A percentile compares a stretch with the other conserved stretches of the same genome.
Evolutionary conservation across 2,797 vertebrate genomes (phyloP).

Genomic region (Spheniscus humboldti): DNA sequence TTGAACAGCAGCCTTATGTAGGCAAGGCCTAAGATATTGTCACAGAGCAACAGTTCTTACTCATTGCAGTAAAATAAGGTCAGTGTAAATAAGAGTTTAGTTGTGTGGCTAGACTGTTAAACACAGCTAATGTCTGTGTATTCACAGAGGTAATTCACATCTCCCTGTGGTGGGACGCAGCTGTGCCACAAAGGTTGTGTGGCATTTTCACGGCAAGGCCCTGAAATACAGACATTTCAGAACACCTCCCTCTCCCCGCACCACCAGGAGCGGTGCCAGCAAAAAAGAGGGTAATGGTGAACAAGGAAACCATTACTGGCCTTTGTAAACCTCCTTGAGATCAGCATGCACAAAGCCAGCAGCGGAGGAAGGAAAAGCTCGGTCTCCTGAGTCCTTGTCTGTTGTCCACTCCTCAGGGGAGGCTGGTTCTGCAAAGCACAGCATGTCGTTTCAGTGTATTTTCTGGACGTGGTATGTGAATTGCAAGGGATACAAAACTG

Average conservation of each 20-base stretch:
- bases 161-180: neutral
- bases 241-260: neutral
- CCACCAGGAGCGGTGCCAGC: neutral
- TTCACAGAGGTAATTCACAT: neutral
- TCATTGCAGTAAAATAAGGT: neutral
- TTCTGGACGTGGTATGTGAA: neutral
- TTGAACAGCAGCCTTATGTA: neutral
- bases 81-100: neutral
- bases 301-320: neutral
- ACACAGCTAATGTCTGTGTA: neutral
- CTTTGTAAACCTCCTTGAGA: neutral
- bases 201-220: neutral
- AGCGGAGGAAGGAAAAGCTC: neutral
- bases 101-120: neutral
- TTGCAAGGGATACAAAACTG: neutral
- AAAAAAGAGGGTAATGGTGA: neutral
- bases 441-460: accelerated
- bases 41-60: neutral
- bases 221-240: neutral
- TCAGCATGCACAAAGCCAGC: neutral
- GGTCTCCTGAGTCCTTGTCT: neutral
- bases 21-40: neutral
- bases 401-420: neutral
- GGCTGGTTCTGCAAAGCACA: neutral
- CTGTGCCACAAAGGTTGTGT: neutral